phyloP scores from a whole-genome alignment of 1,140 invertebrate genomes.

The Argopecten irradians region DNA sequence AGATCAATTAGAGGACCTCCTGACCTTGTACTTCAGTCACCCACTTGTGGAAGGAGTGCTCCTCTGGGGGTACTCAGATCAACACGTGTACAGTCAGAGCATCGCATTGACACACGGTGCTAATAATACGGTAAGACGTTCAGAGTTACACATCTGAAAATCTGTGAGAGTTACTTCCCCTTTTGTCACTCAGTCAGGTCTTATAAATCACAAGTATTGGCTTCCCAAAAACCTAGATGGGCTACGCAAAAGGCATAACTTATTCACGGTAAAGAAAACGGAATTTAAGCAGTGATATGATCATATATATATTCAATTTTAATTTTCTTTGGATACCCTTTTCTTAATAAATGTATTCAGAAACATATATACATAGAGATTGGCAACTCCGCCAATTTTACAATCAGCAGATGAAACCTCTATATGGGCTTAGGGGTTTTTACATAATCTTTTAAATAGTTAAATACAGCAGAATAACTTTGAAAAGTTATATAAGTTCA shows the following conservation, averaged over 20 bases:
- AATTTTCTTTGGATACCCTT: no score
- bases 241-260: not conserved
- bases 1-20: conserved; percentile 51
- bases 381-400: no score
- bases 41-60: conserved; percentile 62
- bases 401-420: no score
- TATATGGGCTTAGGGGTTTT: no score
- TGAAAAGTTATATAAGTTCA: no score
- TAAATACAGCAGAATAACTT: no score
- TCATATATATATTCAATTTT: no score
- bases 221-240: not conserved
- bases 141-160: not conserved
- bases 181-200: not conserved
- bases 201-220: not conserved
- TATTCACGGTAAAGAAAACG: not conserved
- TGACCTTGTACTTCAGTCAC: conserved; percentile 62
- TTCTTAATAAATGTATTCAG: no score
- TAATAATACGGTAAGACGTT: conserved; percentile 1
- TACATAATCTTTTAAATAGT: no score
- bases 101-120: conserved; percentile 42
- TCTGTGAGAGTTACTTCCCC: not conserved
- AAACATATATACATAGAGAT: no score
- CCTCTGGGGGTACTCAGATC: conserved; percentile 67
- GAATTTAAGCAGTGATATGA: no score
- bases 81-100: conserved; percentile 27